Conservation (phyloP, 2,797 vertebrate genomes). For the Prunella strophiata region DNA sequence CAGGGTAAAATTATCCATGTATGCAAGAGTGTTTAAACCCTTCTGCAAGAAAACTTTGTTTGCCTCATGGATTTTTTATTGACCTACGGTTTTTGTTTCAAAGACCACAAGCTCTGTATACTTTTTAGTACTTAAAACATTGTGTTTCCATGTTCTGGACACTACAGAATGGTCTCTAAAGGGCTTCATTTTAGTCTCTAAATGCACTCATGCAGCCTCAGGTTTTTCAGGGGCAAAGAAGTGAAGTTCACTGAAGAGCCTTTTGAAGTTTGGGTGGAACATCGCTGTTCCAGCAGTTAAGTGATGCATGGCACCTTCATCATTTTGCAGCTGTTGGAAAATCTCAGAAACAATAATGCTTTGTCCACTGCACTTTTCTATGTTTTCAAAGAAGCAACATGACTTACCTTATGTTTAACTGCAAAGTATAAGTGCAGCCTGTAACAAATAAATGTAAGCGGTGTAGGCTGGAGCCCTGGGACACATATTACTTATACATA, state of each 20-base stretch:
- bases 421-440: constrained; percentile 73
- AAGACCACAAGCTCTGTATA: background rate
- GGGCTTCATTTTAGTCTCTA: background rate
- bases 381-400: constrained; percentile 62
- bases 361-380: constrained; percentile 55
- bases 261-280: background rate
- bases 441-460: constrained; percentile 85
- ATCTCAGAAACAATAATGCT: constrained; percentile 66
- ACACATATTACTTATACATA: constrained; percentile 91
- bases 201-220: background rate
- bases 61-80: background rate
- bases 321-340: constrained; percentile 25
- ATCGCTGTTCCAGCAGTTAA: background rate
- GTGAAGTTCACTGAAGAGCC: background rate
- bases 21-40: background rate
- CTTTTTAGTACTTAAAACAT: background rate
- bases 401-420: constrained; percentile 62
- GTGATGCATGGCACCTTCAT: background rate
- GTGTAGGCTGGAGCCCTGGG: constrained; percentile 72
- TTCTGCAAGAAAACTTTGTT: background rate
- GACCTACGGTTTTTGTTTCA: background rate
- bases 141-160: background rate
- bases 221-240: background rate
- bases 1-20: background rate
- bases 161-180: background rate